Percentiles rank a stretch among this genome's conserved stretches.
phyloP scores from a whole-genome alignment of 2,797 vertebrate species.

The Ctenosaura bakeri region DNA sequence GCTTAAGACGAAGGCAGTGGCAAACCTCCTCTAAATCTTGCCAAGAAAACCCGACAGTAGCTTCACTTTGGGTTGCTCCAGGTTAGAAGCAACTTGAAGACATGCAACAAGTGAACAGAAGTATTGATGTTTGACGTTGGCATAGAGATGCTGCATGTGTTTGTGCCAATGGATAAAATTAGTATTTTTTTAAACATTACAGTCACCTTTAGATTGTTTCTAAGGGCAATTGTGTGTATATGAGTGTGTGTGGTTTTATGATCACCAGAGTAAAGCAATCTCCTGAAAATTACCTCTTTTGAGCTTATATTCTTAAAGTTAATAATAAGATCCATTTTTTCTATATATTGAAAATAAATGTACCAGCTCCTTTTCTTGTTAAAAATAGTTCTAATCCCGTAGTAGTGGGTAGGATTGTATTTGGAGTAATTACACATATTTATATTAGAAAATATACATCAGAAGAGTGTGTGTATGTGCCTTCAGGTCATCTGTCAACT shows the following conservation, averaged over 20 bases:
- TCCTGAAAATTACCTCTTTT: neutral
- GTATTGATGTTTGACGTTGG: neutral
- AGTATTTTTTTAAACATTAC: neutral
- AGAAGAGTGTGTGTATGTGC: neutral
- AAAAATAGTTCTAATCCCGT: neutral
- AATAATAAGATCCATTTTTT: neutral
- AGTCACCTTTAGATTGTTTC: neutral
- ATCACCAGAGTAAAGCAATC: no score
- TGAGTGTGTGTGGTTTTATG: neutral
- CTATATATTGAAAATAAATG: neutral
- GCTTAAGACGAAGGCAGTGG: neutral
- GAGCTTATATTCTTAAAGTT: neutral
- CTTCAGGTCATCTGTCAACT: no score
- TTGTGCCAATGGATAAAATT: neutral
- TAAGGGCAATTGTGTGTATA: no score
- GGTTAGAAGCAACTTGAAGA: neutral
- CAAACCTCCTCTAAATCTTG: neutral
- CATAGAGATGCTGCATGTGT: neutral
- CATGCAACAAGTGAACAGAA: neutral
- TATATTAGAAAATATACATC: neutral
- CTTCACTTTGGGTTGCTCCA: neutral
- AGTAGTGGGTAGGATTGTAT: neutral
- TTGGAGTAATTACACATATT: neutral
- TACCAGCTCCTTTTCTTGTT: neutral
- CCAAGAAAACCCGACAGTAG: no score